Conservation (phyloP, 2,888 invertebrate genomes). For the Cantharis flavilabris region DNA sequence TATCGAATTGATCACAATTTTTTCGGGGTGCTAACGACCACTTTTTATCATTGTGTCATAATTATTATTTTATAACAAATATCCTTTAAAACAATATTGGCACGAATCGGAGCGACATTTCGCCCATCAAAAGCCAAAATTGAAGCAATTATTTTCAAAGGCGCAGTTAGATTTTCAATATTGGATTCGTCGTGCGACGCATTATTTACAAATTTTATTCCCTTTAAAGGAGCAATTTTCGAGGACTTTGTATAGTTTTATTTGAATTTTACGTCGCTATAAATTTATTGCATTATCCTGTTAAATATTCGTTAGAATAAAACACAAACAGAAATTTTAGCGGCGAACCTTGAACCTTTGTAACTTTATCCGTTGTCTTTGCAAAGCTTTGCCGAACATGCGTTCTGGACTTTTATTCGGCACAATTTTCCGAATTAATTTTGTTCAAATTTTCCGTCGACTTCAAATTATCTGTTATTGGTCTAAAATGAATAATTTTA, state of each 20-base stretch:
- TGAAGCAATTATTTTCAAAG: not conserved
- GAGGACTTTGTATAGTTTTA: not conserved
- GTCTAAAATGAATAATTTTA: conserved; percentile 10
- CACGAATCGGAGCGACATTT: not conserved
- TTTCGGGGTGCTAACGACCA: conserved; percentile 15
- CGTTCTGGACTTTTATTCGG: not conserved
- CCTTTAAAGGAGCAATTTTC: not conserved
- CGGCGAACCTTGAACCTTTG: conserved; percentile 1
- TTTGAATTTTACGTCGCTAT: not conserved
- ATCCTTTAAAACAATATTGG: not conserved
- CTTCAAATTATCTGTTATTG: conserved; percentile 6
- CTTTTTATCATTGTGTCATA: conserved; percentile 2
- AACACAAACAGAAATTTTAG: conserved; percentile 2
- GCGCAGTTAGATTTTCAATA: not conserved
- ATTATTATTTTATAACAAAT: not conserved
- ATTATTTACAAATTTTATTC: conserved; percentile 1
- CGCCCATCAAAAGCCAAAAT: not conserved
- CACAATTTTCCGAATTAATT: conserved; percentile 7
- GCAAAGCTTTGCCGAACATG: conserved; percentile 1
- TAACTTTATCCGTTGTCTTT: conserved; percentile 7
- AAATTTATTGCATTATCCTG: conserved; percentile 2
- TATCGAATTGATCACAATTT: conserved; percentile 22
- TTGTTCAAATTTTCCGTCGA: conserved; percentile 2
- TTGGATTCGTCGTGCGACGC: not conserved
- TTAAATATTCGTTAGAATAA: conserved; percentile 6